Base-by-base conservation (phyloP, 1,140 invertebrate genomes). In the Heliconius hewitsoni region DNA sequence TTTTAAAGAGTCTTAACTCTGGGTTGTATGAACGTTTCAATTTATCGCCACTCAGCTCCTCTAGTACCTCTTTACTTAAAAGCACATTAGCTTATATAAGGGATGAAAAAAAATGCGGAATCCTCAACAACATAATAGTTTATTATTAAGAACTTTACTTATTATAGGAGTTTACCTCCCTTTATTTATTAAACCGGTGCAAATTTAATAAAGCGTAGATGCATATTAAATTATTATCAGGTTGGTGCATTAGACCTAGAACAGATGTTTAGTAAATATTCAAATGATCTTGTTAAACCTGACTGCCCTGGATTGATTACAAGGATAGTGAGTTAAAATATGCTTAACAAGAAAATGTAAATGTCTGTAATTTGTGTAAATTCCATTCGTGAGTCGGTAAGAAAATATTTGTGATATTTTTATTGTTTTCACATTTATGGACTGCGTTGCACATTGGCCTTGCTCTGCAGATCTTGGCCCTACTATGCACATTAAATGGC, bases 21-120 rank as follows among this genome's bases (percentile, higher is more conserved):
- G 71, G 66, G 72, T 73, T 57, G 79, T 74, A 77, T 81, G 79
- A 81, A 73, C 79, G 78, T 76, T 80, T 80, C 78, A 81, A 81
- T 81, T 81, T 81, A 77, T 77, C 79, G 79, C 79, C 76, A 77
- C 79, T 81, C 76, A 60, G 74, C 57, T 77, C 60, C 72, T 77
- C 75, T 72, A 81, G 79, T 37, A 72, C 71, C 76, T 77, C 79
- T 77, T 71, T 72, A 19, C 34, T 74, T 81, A 34, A 73, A 80
- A 76, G 75, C 72, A 55, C 66, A 81, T 76, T 81, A 81, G 72
- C 50, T 81, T 71, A 78, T 39, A 71, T 81, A 60, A 81, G 70
- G 70, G 52, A 37, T 60, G 37, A 73, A 74, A 57, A 46, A 76
- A 46, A 73, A 76, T 66, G 23, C 23, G 8, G 30, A 30, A 57